These are phyloP conservation scores for Lepidonotus clava DNA, from an alignment of 2,888 invertebrate genomes.

Conservation along the genomic window DNA sequence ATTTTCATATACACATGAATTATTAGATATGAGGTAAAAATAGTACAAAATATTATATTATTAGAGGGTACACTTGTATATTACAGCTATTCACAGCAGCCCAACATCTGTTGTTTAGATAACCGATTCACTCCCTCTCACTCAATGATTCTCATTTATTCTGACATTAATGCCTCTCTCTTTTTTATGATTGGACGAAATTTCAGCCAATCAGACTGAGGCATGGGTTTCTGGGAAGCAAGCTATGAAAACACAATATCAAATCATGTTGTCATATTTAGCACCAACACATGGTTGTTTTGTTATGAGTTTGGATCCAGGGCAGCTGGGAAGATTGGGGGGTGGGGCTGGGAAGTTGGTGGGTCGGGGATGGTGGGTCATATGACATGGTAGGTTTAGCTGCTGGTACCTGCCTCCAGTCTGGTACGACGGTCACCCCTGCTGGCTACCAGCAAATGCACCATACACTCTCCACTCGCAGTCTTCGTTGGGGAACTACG, in stretches of 20 bases:
- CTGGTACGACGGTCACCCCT: no score
- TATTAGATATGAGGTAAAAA: conserved; percentile 51
- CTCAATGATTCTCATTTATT: conserved; percentile 27
- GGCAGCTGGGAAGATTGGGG: not conserved
- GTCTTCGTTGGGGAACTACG: not conserved
- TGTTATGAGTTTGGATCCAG: conserved; percentile 17
- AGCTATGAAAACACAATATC: conserved; percentile 50
- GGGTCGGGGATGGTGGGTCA: not conserved
- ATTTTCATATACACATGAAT: conserved; percentile 41
- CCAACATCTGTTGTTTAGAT: conserved; percentile 11
- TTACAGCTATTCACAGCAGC: conserved; percentile 53
- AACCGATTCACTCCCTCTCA: conserved; percentile 19
- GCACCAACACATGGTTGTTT: conserved; percentile 51
- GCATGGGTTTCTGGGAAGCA: conserved; percentile 46
- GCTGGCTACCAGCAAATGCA: not conserved
- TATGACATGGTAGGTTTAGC: not conserved
- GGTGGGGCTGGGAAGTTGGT: not conserved
- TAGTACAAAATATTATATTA: conserved; percentile 50
- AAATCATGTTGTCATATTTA: conserved; percentile 33
- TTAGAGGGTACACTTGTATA: conserved; percentile 37
- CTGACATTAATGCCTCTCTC: conserved; percentile 32
- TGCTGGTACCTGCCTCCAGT: not conserved
- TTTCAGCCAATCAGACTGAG: conserved; percentile 49
- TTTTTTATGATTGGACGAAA: conserved; percentile 18
- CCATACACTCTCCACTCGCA: not conserved